Percentiles rank a stretch among this genome's conserved stretches.
Evolutionary conservation across 30 jellyfish, hydroid and myxozoan genomes (phyloP).

Genomic region (Clytia hemisphaerica): DNA sequence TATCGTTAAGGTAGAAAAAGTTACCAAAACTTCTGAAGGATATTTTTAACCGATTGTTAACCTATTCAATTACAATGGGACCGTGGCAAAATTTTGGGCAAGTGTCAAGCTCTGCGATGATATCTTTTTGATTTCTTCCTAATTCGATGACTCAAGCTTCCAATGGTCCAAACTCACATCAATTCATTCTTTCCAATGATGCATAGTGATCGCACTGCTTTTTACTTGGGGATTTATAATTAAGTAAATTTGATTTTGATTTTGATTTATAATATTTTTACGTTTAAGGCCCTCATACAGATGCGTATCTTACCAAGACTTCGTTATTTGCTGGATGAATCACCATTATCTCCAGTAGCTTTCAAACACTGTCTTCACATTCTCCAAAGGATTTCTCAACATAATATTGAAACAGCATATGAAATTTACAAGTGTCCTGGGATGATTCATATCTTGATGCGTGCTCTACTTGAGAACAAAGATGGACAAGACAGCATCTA

Average conservation of each 20-base stretch:
- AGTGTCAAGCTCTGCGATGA: not conserved
- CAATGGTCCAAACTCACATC: too few relatives aligned
- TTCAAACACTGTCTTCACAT: slow-evolving; percentile 45
- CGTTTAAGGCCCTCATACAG: slow-evolving; percentile 61
- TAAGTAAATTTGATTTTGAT: too few relatives aligned
- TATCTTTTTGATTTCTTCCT: not conserved
- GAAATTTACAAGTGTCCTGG: slow-evolving; percentile 71
- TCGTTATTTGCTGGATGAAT: slow-evolving; percentile 56
- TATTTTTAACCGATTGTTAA: not conserved
- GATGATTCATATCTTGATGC: slow-evolving; percentile 29
- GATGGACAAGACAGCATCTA: too few relatives aligned
- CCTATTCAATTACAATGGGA: too few relatives aligned
- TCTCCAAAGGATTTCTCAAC: slow-evolving; percentile 54
- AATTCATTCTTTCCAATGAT: too few relatives aligned
- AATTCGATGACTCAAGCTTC: too few relatives aligned
- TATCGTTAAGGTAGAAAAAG: slow-evolving; percentile 57
- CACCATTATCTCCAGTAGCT: slow-evolving; percentile 42
- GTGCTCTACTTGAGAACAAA: not conserved
- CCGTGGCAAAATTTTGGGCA: not conserved
- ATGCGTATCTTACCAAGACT: slow-evolving; percentile 68
- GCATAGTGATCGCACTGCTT: too few relatives aligned
- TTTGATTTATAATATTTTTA: not conserved
- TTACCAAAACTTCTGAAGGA: not conserved
- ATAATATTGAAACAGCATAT: slow-evolving; percentile 58
- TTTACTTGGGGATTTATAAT: too few relatives aligned